Evolutionary conservation across 1,140 invertebrate species (phyloP).

Genomic region (Tachypleus tridentatus): DNA sequence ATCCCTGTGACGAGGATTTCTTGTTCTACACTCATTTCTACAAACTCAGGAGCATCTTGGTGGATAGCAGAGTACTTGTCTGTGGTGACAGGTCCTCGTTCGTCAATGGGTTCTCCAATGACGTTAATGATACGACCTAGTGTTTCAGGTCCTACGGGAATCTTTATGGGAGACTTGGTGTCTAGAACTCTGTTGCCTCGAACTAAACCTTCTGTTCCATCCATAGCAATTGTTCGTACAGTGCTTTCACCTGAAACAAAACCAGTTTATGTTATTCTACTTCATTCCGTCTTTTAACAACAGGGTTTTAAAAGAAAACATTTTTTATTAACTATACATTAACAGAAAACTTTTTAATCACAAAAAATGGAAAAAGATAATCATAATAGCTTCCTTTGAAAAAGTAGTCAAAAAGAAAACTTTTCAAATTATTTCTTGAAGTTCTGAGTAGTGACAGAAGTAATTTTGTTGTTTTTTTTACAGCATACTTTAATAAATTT

Average conservation of each 20-base stretch:
- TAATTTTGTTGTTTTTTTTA: too few relatives aligned
- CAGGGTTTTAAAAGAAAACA: too few relatives aligned
- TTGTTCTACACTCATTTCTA: slow-evolving; percentile 95
- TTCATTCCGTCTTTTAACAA: too few relatives aligned
- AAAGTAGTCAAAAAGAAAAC: too few relatives aligned
- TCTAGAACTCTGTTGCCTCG: slow-evolving; percentile 81
- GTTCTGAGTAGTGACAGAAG: too few relatives aligned
- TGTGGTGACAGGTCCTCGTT: slow-evolving; percentile 85
- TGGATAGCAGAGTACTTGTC: slow-evolving; percentile 85
- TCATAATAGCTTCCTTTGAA: too few relatives aligned
- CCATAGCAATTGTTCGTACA: slow-evolving; percentile 97
- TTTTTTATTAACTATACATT: too few relatives aligned
- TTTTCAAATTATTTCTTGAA: too few relatives aligned
- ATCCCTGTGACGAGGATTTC: slow-evolving; percentile 97
- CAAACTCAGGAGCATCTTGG: slow-evolving; percentile 91
- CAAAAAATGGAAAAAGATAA: too few relatives aligned
- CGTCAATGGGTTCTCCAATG: slow-evolving; percentile 96
- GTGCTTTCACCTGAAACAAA: slow-evolving; percentile 68
- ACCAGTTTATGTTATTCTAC: too few relatives aligned
- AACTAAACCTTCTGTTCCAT: slow-evolving; percentile 95
- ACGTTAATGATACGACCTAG: slow-evolving; percentile 97
- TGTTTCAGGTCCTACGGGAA: slow-evolving; percentile 92
- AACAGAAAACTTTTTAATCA: too few relatives aligned
- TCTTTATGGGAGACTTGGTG: slow-evolving; percentile 88
- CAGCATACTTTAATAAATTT: too few relatives aligned